Conservation (phyloP, 2,113 vertebrate genomes). For the Condylura cristata region DNA sequence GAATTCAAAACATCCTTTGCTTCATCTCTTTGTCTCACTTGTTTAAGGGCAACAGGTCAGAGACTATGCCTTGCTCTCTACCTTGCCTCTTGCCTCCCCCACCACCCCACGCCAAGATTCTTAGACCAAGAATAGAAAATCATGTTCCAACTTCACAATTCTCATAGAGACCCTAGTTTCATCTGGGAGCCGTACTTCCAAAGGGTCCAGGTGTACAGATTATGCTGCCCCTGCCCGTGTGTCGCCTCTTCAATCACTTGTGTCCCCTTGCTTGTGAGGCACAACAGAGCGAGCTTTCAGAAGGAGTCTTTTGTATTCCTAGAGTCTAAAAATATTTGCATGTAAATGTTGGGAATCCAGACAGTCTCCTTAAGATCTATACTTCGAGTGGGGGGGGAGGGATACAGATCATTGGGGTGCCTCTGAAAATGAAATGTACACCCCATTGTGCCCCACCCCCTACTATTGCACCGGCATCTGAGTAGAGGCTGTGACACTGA, state of each 20-base stretch:
- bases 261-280: slow-evolving; percentile 54
- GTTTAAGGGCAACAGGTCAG: not conserved
- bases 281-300: slow-evolving; percentile 61
- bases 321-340: slow-evolving; percentile 69
- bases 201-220: slow-evolving; percentile 61
- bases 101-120: not conserved
- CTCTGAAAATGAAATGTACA: slow-evolving; percentile 31
- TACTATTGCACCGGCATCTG: slow-evolving; percentile 11
- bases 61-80: slow-evolving; percentile 35
- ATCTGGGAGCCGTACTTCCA: not conserved
- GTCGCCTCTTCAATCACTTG: slow-evolving; percentile 53
- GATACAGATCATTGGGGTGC: not conserved
- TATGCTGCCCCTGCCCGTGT: slow-evolving; percentile 45
- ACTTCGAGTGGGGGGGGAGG: not conserved
- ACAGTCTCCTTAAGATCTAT: slow-evolving; percentile 48
- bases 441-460: not conserved
- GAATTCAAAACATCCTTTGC: slow-evolving; percentile 40
- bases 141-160: not conserved
- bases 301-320: slow-evolving; percentile 57
- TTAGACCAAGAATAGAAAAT: slow-evolving; percentile 37
- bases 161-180: slow-evolving; percentile 15
- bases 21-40: not conserved
- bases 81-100: not conserved
- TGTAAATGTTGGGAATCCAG: slow-evolving; percentile 67
- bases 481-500: slow-evolving; percentile 48